Evolutionary conservation across 2,888 invertebrate species (phyloP), one percentile per base, ranked within the genome.

Genomic region (Eupithecia insigniata): DNA sequence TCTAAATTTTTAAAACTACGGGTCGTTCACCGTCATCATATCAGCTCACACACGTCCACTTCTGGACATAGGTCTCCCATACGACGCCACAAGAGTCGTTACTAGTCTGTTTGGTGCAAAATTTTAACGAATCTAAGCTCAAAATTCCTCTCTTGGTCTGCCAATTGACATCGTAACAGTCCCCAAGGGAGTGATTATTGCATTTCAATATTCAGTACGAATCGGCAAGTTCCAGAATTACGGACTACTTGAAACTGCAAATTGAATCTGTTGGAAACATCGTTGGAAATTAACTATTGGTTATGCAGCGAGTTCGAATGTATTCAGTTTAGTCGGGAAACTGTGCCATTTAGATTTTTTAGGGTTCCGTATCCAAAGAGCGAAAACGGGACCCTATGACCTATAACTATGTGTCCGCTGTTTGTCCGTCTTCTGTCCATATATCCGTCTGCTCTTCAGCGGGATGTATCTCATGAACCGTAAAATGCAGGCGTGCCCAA

Each of bases 161-260:
- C 51, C 67, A 62, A 66, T 67, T 66, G 72, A 71, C 80, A 64
- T 74, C 78, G 79, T 78, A 77, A 75, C 75, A 60, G 73, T 79
- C 78, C 78, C 76, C 70, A 6, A 30, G 72, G 75, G 73, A 78
- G 73, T 81, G 77, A 83, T 85, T 81, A 83, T 82, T 83, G 79
- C 80, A 84, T 84, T 85, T 83, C 83, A 83, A 84, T 84, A 81
- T 83, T 83, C 82, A 80, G 79, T 79, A 73, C 72, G 73, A 77
- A 78, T 76, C 75, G 73, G 77, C 74, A 79, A 77, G 76, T 80
- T 78, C 66, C 51, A 34, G 73, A 75, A 75, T 78, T 78, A 62
- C 18, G 67, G 69, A 73, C 67, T 28, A 66, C 70, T 70, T 66
- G 66, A 67, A 73, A 51, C 60, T 70, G 73, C 65, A 71, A 71